Evolutionary conservation across 2,797 vertebrate species (phyloP).

Genomic region (Erethizon dorsatum): DNA sequence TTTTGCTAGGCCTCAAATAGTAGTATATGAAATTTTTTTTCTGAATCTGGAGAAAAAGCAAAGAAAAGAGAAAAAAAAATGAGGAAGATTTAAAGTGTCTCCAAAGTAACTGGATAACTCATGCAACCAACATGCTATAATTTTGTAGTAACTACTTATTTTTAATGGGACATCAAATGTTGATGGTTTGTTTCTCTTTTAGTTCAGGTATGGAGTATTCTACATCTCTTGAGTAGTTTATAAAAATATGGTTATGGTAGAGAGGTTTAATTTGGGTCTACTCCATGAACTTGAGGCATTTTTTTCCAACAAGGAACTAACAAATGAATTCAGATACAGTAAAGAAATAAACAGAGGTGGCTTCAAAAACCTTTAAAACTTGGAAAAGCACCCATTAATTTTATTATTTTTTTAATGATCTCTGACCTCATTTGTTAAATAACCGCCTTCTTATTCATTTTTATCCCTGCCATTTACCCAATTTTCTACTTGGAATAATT

Average conservation of each 20-base stretch:
- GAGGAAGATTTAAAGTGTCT: conserved; percentile 28
- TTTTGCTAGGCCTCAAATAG: conserved; percentile 51
- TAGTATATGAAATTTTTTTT: conserved; percentile 52
- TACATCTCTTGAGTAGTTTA: background rate
- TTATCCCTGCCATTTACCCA: background rate
- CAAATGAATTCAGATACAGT: conserved; percentile 52
- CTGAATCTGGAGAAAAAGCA: conserved; percentile 55
- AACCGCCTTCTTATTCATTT: background rate
- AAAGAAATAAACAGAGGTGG: conserved; percentile 36
- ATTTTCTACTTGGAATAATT: background rate
- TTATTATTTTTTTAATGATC: background rate
- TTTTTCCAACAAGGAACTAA: conserved; percentile 50
- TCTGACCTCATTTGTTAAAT: conserved; percentile 16
- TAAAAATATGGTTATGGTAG: conserved; percentile 31
- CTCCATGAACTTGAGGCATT: conserved; percentile 43
- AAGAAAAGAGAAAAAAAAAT: conserved; percentile 60
- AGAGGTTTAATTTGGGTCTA: conserved; percentile 36
- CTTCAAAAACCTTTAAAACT: background rate
- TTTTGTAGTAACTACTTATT: conserved; percentile 25
- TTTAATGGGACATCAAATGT: conserved; percentile 4
- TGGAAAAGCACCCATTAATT: background rate
- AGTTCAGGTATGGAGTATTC: background rate
- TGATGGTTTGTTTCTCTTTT: conserved; percentile 44
- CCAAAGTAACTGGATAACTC: background rate
- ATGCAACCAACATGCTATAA: background rate